Evolutionary conservation across 2,888 invertebrate genomes (phyloP), one percentile per base, ranked within the genome.

Genomic region (Macropis europaea): DNA sequence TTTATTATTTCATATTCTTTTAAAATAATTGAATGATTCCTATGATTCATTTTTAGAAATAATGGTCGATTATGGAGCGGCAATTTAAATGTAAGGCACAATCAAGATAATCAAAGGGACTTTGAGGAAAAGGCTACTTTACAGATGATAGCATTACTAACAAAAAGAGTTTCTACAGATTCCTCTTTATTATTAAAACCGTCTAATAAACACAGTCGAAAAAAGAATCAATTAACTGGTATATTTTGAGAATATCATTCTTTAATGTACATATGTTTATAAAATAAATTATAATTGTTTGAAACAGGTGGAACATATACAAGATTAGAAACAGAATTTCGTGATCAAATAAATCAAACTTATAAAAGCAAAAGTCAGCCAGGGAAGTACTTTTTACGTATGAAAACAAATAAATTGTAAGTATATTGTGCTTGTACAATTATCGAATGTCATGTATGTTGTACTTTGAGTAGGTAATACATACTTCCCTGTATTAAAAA

Each of bases 81-180:
- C 17, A 94, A 95, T 79, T 90, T 95, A 61, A 95, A 95, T 0
- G 95, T 96, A 3, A 93, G 97, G 78, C 95, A 95, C 85, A 97
- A 97, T 91, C 97, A 97, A 89, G 97, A 97, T 89, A 94, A 95
- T 83, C 97, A 97, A 89, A 91, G 97, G 3, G 94, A 96, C 68
- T 94, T 93, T 86, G 97, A 97, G 89, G 97, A 97, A 90, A 93
- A 93, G 75, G 93, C 94, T 0, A 93, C 95, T 77, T 91, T 93
- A 53, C 93, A 94, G 88, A 94, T 95, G 92, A 91, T 93, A 11
- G 88, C 91, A 3, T 90, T 94, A 15, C 90, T 95, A 68, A 92
- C 93, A 0, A 91, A 92, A 60, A 90, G 90, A 73, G 87, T 89
- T 13, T 77, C 85, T 24, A 72, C 83, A 11, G 88, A 89, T 57